phyloP scores from a whole-genome alignment of 2,113 vertebrate genomes.

The Nibea albiflora region DNA sequence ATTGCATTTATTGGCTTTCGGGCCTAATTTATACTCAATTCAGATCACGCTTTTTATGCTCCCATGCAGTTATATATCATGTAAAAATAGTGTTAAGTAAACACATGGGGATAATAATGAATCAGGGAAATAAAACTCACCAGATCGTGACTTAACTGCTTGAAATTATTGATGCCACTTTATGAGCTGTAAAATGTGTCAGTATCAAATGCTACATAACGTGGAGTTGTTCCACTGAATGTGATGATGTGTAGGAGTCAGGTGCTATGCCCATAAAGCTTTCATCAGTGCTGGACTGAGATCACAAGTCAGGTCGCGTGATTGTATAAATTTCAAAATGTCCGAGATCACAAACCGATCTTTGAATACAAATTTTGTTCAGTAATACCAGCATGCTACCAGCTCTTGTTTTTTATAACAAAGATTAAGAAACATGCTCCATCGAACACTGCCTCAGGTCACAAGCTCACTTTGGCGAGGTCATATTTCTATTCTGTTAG shows the following conservation, averaged over 20 bases:
- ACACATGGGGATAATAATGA: slow-evolving; percentile 57
- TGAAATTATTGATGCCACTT: slow-evolving; percentile 55
- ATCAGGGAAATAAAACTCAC: slow-evolving; percentile 54
- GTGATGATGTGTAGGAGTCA: not conserved
- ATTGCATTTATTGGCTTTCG: slow-evolving; percentile 65
- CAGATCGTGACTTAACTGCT: slow-evolving; percentile 50
- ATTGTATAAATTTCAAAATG: not conserved
- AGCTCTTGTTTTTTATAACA: too few species aligned
- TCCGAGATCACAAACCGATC: not conserved
- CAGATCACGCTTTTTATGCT: slow-evolving; percentile 37
- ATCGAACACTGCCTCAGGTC: not conserved
- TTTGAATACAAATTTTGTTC: not conserved
- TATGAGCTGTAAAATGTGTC: slow-evolving; percentile 50
- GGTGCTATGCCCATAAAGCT: slow-evolving; percentile 27
- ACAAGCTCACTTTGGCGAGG: too few species aligned
- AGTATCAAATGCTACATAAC: slow-evolving; percentile 37
- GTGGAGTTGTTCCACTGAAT: slow-evolving; percentile 7
- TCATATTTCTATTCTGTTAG: not conserved
- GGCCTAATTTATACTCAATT: slow-evolving; percentile 55
- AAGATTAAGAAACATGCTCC: not conserved
- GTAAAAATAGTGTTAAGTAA: slow-evolving; percentile 63
- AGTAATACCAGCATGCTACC: too few species aligned
- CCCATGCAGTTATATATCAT: slow-evolving; percentile 31
- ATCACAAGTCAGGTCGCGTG: slow-evolving; percentile 2
- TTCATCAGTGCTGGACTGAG: slow-evolving; percentile 10